A percentile compares a stretch with the other conserved stretches of the same genome.
Evolutionary conservation across 2,888 invertebrate genomes (phyloP).

Genomic region (Drosophila hawaiiensis): DNA sequence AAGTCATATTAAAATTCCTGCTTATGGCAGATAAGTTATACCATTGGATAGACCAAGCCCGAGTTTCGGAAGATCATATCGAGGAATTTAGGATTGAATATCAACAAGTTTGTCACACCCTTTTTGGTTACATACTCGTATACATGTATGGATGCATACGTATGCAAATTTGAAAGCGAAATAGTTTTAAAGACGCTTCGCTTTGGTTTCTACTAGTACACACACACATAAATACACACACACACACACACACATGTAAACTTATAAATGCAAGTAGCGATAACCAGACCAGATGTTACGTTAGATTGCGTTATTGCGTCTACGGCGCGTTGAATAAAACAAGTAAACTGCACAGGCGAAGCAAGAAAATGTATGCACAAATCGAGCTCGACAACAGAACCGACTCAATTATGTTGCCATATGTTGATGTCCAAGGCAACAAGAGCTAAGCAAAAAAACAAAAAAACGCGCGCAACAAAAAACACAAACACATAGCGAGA

Average conservation of each 20-base stretch:
- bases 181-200: constrained; percentile 27
- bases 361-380: constrained; percentile 30
- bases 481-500: constrained; percentile 11
- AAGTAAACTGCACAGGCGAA: constrained; percentile 29
- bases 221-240: not conserved
- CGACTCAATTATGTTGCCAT: constrained; percentile 68
- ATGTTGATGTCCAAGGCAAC: constrained; percentile 55
- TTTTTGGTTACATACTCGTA: not conserved
- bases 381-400: constrained; percentile 54
- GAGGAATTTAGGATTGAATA: not conserved
- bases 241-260: not conserved
- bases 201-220: not conserved
- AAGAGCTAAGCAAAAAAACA: not conserved
- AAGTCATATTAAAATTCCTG: not conserved
- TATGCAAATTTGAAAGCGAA: constrained; percentile 32
- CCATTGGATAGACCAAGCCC: not conserved
- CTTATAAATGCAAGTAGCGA: constrained; percentile 3
- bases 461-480: constrained; percentile 56
- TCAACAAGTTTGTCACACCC: not conserved
- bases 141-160: not conserved
- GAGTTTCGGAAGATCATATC: not conserved
- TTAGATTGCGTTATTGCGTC: constrained; percentile 42
- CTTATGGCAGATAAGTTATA: not conserved
- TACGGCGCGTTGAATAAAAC: constrained; percentile 47
- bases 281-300: constrained; percentile 55